phyloP scores from a whole-genome alignment of 2,888 invertebrate genomes.

The Eutolmus rufibarbis region DNA sequence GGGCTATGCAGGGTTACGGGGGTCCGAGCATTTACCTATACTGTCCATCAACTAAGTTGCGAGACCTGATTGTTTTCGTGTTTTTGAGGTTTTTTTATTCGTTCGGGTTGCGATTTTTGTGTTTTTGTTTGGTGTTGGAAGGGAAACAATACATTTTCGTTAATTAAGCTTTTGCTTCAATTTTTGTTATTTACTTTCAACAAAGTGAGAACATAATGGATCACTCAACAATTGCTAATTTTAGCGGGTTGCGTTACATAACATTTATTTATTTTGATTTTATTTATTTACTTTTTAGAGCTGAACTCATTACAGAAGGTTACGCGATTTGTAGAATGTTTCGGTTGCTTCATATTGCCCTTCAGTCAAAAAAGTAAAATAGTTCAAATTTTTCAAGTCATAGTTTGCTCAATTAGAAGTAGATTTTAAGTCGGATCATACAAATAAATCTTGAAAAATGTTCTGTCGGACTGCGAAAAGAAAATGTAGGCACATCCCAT shows the following conservation, averaged over 20 bases:
- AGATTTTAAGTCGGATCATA: too few species aligned
- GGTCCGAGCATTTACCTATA: slow-evolving; percentile 50
- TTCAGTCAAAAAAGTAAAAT: too few species aligned
- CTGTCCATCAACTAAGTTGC: slow-evolving; percentile 52
- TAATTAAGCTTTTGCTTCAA: not conserved
- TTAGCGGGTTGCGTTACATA: not conserved
- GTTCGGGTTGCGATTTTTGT: not conserved
- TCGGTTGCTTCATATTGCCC: too few species aligned
- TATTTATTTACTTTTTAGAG: not conserved
- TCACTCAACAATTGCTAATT: not conserved
- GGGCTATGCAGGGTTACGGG: not conserved
- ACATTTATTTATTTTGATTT: not conserved
- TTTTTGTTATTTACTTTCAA: not conserved
- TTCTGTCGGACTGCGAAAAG: too few species aligned
- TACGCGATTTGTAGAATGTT: too few species aligned
- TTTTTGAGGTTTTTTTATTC: not conserved
- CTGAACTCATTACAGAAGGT: not conserved
- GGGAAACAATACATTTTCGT: not conserved
- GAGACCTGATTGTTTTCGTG: slow-evolving; percentile 48
- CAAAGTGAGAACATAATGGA: not conserved
- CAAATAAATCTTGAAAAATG: too few species aligned
- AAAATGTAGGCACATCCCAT: too few species aligned
- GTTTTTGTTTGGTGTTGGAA: not conserved
- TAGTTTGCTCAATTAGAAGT: too few species aligned
- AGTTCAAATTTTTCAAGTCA: too few species aligned